A percentile compares a stretch with the other conserved stretches of the same genome.
These are phyloP conservation scores for Sycobia sp. DNA, from an alignment of 1,140 invertebrate species.

Conservation along the genomic window DNA sequence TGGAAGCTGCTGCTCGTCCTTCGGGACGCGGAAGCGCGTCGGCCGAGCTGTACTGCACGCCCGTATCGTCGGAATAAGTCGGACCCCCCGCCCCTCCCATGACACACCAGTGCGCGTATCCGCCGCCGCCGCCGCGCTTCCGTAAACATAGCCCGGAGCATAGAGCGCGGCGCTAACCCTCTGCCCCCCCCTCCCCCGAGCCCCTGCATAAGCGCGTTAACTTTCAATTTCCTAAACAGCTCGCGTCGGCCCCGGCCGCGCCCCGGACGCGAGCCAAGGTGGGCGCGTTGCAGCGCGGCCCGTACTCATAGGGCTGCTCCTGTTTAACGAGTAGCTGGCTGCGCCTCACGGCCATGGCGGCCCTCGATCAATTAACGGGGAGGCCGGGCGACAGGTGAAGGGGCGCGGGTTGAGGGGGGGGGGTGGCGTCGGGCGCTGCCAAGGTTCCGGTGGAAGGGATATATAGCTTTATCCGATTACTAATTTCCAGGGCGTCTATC, in stretches of 20 bases:
- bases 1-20: too few relatives aligned
- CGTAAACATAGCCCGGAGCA: too few relatives aligned
- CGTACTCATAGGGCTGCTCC: slow-evolving; percentile 8
- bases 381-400: not conserved
- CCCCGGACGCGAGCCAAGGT: too few relatives aligned
- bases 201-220: not conserved
- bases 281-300: not conserved
- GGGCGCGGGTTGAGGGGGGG: not conserved
- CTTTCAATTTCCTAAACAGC: slow-evolving; percentile 11
- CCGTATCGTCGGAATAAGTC: too few relatives aligned
- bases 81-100: too few relatives aligned
- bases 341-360: not conserved
- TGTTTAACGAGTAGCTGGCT: slow-evolving; percentile 21
- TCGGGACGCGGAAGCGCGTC: too few relatives aligned
- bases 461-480: slow-evolving; percentile 26
- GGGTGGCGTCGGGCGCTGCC: too few relatives aligned
- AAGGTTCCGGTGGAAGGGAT: too few relatives aligned
- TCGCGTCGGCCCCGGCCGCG: not conserved
- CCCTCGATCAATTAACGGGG: slow-evolving; percentile 19
- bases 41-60: too few relatives aligned
- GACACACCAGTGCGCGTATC: not conserved
- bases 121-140: too few relatives aligned
- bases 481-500: too few relatives aligned
- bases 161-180: not conserved
- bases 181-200: too few relatives aligned